Conservation (phyloP, 1,140 invertebrate species). For the Whitmania pigra region DNA sequence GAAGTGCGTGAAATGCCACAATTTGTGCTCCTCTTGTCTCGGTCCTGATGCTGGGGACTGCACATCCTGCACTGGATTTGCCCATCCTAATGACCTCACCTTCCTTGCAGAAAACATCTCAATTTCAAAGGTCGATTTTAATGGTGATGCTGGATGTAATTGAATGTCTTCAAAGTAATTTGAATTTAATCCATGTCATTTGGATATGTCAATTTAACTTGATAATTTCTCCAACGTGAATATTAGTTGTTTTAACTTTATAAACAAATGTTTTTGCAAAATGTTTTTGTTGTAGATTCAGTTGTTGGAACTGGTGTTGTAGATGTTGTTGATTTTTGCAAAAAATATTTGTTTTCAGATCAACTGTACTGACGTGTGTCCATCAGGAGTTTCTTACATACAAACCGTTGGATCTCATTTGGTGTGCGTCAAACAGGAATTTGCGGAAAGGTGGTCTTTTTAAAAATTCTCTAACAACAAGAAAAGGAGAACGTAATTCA, state of each 20-base stretch:
- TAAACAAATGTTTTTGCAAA: neutral
- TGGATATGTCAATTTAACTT: too few species aligned
- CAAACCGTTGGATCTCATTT: neutral
- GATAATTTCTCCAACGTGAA: neutral
- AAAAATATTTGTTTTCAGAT: neutral
- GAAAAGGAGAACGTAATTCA: too few species aligned
- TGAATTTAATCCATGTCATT: too few species aligned
- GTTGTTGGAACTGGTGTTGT: too few species aligned
- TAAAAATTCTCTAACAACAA: too few species aligned
- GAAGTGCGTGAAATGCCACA: constrained; percentile 66
- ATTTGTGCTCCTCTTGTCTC: constrained; percentile 65
- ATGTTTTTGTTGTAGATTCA: too few species aligned
- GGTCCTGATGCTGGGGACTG: constrained; percentile 68
- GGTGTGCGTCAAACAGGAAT: neutral
- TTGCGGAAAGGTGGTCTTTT: too few species aligned
- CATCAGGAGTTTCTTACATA: neutral
- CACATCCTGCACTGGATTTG: constrained; percentile 50
- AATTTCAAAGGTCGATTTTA: too few species aligned
- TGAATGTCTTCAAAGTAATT: too few species aligned
- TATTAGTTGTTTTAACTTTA: neutral
- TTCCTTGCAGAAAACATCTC: too few species aligned
- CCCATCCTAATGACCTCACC: neutral
- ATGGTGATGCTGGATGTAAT: too few species aligned
- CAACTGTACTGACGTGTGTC: constrained; percentile 4
- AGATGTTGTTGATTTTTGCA: neutral